Percentiles rank a stretch among this genome's conserved stretches.
Conservation (phyloP, 1,140 invertebrate species). For the Orchestia grillus region DNA sequence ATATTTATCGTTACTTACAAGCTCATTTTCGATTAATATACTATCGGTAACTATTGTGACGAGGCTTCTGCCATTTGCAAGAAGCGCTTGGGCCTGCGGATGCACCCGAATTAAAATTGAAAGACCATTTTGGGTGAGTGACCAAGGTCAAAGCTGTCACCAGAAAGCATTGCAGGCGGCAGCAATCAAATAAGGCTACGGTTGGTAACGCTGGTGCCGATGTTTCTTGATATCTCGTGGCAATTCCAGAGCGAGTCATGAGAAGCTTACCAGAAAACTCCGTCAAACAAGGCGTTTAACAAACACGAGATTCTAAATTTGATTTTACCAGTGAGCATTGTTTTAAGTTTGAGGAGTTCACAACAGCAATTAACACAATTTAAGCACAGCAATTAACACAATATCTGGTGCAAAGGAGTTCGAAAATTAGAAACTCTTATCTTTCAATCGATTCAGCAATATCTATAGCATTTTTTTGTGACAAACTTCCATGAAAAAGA, state of each 20-base stretch:
- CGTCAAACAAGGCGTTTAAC: too few species aligned
- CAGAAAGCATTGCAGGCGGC: background rate
- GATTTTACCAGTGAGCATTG: too few species aligned
- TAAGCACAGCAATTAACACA: too few species aligned
- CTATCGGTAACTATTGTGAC: background rate
- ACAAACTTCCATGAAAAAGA: background rate
- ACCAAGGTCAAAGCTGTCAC: background rate
- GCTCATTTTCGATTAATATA: background rate
- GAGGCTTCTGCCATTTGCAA: background rate
- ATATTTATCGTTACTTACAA: background rate
- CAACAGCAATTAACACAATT: too few species aligned
- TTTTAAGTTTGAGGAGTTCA: too few species aligned
- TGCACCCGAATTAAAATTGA: background rate
- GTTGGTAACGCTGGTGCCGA: background rate
- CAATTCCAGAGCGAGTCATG: background rate
- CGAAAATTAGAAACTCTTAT: background rate
- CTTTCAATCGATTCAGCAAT: background rate
- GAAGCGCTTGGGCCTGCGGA: background rate
- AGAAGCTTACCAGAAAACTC: background rate
- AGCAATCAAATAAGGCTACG: background rate
- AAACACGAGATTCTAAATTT: too few species aligned
- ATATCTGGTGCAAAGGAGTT: too few species aligned
- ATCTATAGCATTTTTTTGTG: background rate
- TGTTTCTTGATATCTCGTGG: background rate
- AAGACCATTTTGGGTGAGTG: background rate